Evolutionary conservation across 2,797 vertebrate species (phyloP), one percentile per base, ranked within the genome.

Genomic region (Vespertilio murinus): DNA sequence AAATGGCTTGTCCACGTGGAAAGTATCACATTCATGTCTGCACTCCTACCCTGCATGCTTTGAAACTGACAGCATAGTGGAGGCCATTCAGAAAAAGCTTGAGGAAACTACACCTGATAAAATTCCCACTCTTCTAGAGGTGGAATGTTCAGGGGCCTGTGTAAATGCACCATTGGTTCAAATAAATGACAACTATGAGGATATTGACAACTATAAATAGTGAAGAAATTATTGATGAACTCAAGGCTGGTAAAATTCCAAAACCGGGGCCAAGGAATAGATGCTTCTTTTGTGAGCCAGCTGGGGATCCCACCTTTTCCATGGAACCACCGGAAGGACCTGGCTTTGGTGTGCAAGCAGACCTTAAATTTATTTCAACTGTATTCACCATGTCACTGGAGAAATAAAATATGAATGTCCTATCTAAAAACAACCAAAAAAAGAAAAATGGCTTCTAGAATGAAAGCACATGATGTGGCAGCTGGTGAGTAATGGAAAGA

Each of bases 111-210:
- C 99, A 81, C 94, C 99, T 71, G 99, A 99, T 97, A 99, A 99
- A 94, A 98, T 99, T 97, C 99, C 99, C 98, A 99, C 99, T 0
- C 97, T 99, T 91, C 98, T 98, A 97, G 99, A 99, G 95, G 99
- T 99, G 88, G 99, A 99, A 98, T 99, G 99, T 96, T 98, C 99
- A 94, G 99, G 99, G 77, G 99, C 99, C 86, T 99, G 99, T 97
- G 99, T 99, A 94, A 99, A 99, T 23, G 99, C 99, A 73, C 99
- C 99, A 0, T 99, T 99, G 99, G 99, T 99, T 96, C 99, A 99
- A 98, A 99, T 99, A 98, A 99, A 99, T 94, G 99, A 99, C 98
- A 98, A 99, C 98, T 99, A 99, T 71, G 99, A 75, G 73, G 42
- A 54, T 54, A 67, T 11, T 77, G 74, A 54, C 12, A 77, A 22